phyloP scores from a whole-genome alignment of 2,888 invertebrate species.

The Oscheius onirici region DNA sequence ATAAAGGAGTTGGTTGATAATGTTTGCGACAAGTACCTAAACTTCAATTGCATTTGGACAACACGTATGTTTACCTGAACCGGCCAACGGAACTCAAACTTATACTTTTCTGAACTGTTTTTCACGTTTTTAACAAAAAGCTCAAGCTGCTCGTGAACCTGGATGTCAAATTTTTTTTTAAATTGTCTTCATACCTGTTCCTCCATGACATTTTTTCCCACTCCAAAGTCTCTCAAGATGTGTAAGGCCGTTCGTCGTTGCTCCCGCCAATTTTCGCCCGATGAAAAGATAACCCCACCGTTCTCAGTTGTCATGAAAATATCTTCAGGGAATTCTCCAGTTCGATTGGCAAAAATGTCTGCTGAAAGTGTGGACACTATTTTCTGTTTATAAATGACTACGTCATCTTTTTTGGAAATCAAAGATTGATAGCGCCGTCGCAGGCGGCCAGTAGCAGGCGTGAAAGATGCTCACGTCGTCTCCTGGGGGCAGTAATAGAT shows the following conservation, averaged over 20 bases:
- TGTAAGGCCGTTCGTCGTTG: slow-evolving; percentile 47
- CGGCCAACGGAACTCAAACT: slow-evolving; percentile 42
- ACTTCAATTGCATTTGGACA: slow-evolving; percentile 36
- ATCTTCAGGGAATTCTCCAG: slow-evolving; percentile 36
- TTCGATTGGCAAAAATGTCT: slow-evolving; percentile 32
- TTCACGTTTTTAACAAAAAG: slow-evolving; percentile 23
- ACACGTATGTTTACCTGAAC: slow-evolving; percentile 51
- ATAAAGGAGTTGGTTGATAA: slow-evolving; percentile 55
- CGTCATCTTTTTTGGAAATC: slow-evolving; percentile 7
- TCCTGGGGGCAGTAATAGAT: slow-evolving; percentile 31
- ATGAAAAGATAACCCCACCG: slow-evolving; percentile 38
- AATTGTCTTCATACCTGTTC: slow-evolving; percentile 35
- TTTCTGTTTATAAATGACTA: background rate
- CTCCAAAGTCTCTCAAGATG: slow-evolving; percentile 53
- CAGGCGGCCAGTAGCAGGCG: slow-evolving; percentile 20
- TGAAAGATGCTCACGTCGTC: slow-evolving; percentile 33
- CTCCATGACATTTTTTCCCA: slow-evolving; percentile 52
- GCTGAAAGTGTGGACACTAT: slow-evolving; percentile 22
- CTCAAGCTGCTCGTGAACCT: slow-evolving; percentile 30
- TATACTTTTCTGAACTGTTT: slow-evolving; percentile 13
- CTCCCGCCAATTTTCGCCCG: slow-evolving; percentile 51
- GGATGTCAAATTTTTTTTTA: background rate
- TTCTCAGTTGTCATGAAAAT: slow-evolving; percentile 31
- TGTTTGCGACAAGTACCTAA: slow-evolving; percentile 55
- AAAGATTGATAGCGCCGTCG: slow-evolving; percentile 15